Conservation (phyloP, 1,140 invertebrate species). For the Lethrus apterus region DNA sequence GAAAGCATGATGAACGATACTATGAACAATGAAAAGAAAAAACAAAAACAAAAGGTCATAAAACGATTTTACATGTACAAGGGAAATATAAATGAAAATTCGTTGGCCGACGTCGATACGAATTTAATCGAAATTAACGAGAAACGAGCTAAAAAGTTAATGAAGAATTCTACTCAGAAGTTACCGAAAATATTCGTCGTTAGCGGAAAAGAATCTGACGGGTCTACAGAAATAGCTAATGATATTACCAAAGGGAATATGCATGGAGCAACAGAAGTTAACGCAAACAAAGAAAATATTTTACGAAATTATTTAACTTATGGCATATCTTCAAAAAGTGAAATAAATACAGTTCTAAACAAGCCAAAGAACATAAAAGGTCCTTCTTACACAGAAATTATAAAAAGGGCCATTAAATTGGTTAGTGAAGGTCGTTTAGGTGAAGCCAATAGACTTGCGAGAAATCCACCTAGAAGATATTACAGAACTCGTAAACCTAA, state of each 20-base stretch:
- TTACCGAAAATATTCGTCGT: neutral
- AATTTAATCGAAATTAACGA: slow-evolving; percentile 3
- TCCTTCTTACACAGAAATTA: neutral
- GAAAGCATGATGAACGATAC: too few relatives aligned
- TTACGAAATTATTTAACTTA: too few relatives aligned
- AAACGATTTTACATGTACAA: neutral
- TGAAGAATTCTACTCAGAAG: neutral
- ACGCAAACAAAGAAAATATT: slow-evolving; percentile 6
- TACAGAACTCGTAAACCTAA: slow-evolving; percentile 1
- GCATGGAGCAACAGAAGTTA: neutral
- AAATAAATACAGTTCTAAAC: too few relatives aligned
- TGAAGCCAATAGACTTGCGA: neutral
- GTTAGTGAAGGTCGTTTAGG: too few relatives aligned
- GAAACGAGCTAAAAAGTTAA: neutral
- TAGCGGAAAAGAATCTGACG: neutral
- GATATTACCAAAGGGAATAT: neutral
- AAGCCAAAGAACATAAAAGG: too few relatives aligned
- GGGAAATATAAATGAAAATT: neutral
- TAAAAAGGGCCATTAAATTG: neutral
- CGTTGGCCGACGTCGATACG: neutral
- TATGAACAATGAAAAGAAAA: too few relatives aligned
- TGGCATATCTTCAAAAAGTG: too few relatives aligned
- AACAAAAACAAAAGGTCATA: neutral
- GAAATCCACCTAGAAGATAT: neutral
- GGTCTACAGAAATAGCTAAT: neutral